Evolutionary conservation across 1,140 invertebrate genomes (phyloP).

Genomic region (Listronotus oregonensis): DNA sequence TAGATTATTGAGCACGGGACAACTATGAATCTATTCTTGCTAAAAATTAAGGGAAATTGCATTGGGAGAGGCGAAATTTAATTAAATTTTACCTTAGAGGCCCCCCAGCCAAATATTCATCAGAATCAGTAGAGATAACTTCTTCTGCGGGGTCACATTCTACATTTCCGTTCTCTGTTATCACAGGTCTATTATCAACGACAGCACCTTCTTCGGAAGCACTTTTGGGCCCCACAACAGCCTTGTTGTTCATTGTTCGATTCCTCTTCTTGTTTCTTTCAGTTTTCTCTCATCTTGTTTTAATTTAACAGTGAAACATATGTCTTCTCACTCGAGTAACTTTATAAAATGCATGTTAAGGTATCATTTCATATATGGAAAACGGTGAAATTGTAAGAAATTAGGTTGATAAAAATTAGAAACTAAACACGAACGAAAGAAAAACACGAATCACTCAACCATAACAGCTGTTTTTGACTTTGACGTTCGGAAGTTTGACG

Average conservation of each 20-base stretch:
- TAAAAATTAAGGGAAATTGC: neutral
- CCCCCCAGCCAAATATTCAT: constrained; percentile 51
- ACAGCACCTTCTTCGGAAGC: too few relatives aligned
- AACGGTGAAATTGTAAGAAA: neutral
- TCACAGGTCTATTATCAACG: constrained; percentile 8
- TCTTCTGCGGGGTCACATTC: constrained; percentile 46
- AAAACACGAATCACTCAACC: too few relatives aligned
- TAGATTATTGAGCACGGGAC: too few relatives aligned
- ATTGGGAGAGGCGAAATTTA: neutral
- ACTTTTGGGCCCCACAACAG: neutral
- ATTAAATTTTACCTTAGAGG: constrained; percentile 43
- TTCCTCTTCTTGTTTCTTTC: neutral
- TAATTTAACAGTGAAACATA: neutral
- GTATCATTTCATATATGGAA: constrained; percentile 9
- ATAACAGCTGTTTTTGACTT: too few relatives aligned
- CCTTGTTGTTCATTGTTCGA: neutral
- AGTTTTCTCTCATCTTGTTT: neutral
- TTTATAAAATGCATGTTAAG: constrained; percentile 4
- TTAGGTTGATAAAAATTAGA: neutral
- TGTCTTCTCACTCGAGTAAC: neutral
- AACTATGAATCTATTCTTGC: neutral
- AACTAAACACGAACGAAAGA: neutral
- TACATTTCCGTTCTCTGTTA: constrained; percentile 31
- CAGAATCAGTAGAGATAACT: constrained; percentile 51
- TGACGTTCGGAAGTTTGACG: too few relatives aligned